phyloP scores from a whole-genome alignment of 2,888 invertebrate genomes.

The Limnephilus auricula region DNA sequence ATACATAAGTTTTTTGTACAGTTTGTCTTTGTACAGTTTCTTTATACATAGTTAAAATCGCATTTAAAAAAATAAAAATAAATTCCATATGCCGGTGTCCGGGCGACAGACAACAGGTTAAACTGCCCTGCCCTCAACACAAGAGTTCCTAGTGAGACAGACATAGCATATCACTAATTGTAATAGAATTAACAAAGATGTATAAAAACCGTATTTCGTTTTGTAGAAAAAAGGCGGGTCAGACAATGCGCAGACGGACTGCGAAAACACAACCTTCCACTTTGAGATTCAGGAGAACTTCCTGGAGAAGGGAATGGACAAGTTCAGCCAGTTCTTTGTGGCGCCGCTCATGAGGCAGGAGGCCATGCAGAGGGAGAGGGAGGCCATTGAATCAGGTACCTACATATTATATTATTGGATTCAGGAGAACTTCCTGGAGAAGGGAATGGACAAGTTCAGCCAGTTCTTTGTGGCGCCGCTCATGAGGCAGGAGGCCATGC shows the following conservation, averaged over 20 bases:
- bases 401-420: conserved; percentile 71
- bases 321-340: conserved; percentile 93
- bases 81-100: too few relatives aligned
- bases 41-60: too few relatives aligned
- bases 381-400: conserved; percentile 91
- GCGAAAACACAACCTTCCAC: conserved; percentile 91
- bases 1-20: too few relatives aligned
- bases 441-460: conserved; percentile 90
- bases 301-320: conserved; percentile 86
- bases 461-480: conserved; percentile 93
- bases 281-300: conserved; percentile 92
- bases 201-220: too few relatives aligned
- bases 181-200: too few relatives aligned
- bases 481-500: conserved; percentile 90
- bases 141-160: too few relatives aligned
- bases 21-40: too few relatives aligned
- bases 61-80: too few relatives aligned
- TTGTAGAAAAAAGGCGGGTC: conserved; percentile 88
- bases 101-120: too few relatives aligned
- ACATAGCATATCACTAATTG: too few relatives aligned
- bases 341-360: conserved; percentile 90
- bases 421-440: conserved; percentile 85
- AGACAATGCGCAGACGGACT: conserved; percentile 92
- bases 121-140: too few relatives aligned
- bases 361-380: conserved; percentile 90